Evolutionary conservation across 2,113 vertebrate genomes (phyloP).

Genomic region (Oxyura jamaicensis): DNA sequence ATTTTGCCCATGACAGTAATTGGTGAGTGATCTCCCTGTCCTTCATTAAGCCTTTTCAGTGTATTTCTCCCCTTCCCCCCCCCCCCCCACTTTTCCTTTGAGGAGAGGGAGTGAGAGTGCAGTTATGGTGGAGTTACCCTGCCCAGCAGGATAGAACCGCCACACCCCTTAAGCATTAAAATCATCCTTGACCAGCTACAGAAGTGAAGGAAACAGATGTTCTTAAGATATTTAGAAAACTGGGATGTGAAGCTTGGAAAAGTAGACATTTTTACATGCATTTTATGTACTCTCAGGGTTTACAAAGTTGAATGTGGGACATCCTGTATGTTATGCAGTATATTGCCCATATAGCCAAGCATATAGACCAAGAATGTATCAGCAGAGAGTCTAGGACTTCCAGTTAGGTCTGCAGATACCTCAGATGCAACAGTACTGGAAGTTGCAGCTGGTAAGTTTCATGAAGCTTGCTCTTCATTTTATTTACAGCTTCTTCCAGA

Average conservation of each 20-base stretch:
- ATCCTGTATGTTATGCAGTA: accelerated
- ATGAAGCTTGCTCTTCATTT: not conserved
- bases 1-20: too few relatives aligned
- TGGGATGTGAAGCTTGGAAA: too few relatives aligned
- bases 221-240: not conserved
- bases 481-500: not conserved
- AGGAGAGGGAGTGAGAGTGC: too few relatives aligned
- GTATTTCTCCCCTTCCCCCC: too few relatives aligned
- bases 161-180: not conserved
- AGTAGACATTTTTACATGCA: not conserved
- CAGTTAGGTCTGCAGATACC: not conserved
- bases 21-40: too few relatives aligned
- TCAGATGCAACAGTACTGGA: not conserved
- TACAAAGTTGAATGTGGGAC: not conserved
- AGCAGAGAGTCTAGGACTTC: not conserved
- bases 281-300: not conserved
- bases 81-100: too few relatives aligned
- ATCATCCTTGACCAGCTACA: not conserved
- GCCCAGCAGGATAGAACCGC: too few relatives aligned
- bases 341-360: not conserved
- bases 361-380: not conserved
- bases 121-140: too few relatives aligned
- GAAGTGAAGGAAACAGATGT: not conserved
- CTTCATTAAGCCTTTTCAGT: too few relatives aligned
- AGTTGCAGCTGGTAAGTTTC: not conserved